Evolutionary conservation across 2,888 invertebrate genomes (phyloP).

Genomic region (Chaitophorus viminalis): DNA sequence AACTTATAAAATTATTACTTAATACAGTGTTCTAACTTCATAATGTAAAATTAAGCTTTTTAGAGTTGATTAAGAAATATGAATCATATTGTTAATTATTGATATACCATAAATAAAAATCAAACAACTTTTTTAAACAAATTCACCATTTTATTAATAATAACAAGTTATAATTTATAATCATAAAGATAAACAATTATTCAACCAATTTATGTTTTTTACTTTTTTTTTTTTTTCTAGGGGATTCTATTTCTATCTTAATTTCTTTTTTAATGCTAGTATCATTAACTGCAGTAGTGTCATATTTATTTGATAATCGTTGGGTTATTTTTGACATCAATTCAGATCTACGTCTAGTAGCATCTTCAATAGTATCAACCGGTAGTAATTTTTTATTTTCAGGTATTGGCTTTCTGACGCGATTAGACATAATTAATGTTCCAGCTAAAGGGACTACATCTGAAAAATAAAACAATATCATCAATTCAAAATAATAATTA

Average conservation of each 20-base stretch:
- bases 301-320: conserved; percentile 44
- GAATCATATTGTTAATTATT: not conserved
- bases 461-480: conserved; percentile 28
- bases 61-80: not conserved
- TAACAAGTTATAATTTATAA: not conserved
- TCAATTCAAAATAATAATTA: not conserved
- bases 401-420: not conserved
- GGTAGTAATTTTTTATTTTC: not conserved
- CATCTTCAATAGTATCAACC: conserved; percentile 53
- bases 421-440: conserved; percentile 40
- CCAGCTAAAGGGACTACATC: conserved; percentile 46
- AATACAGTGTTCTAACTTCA: too few species aligned
- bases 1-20: too few species aligned
- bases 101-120: not conserved
- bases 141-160: not conserved
- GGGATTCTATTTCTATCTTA: conserved; percentile 13
- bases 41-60: too few species aligned
- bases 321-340: conserved; percentile 47
- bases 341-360: conserved; percentile 22
- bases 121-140: not conserved
- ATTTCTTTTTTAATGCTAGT: not conserved
- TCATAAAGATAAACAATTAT: not conserved
- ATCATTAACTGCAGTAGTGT: not conserved
- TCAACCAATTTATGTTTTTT: not conserved
- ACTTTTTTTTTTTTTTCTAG: conserved; percentile 19